These are phyloP conservation scores for Scaptodrosophila latifasciaeformis DNA, from an alignment of 2,888 invertebrate species.

Conservation along the genomic window DNA sequence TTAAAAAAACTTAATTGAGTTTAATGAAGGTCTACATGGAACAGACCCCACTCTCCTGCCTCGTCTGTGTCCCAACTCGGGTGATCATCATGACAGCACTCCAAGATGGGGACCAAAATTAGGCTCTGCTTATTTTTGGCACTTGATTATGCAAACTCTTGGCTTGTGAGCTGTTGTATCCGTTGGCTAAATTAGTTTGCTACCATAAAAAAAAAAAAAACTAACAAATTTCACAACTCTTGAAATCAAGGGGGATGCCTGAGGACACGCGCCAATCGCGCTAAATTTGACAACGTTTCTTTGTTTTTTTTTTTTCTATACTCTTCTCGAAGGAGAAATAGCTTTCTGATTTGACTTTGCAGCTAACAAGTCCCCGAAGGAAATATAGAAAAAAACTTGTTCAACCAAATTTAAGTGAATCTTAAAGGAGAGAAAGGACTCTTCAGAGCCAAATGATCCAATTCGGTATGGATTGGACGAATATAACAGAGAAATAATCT, in stretches of 20 bases:
- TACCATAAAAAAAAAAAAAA: constrained; percentile 1
- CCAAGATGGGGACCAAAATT: constrained; percentile 7
- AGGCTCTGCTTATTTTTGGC: background rate
- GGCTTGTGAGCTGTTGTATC: constrained; percentile 34
- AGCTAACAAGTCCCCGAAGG: too few relatives aligned
- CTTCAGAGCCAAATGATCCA: too few relatives aligned
- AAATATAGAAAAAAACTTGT: too few relatives aligned
- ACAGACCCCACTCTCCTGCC: background rate
- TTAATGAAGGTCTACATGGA: constrained; percentile 34
- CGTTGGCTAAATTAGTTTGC: constrained; percentile 29
- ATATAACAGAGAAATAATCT: too few relatives aligned
- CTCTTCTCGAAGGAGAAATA: too few relatives aligned
- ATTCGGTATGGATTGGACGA: background rate
- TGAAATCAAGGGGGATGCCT: constrained; percentile 5
- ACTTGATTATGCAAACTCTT: constrained; percentile 63
- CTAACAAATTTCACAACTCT: background rate
- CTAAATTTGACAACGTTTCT: constrained; percentile 58
- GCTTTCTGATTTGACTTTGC: too few relatives aligned
- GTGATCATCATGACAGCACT: background rate
- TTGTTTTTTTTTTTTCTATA: background rate
- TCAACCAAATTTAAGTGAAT: too few relatives aligned
- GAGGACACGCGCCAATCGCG: constrained; percentile 47
- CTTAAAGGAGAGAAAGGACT: too few relatives aligned
- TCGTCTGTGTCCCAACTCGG: constrained; percentile 18
- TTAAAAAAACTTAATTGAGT: constrained; percentile 46